A percentile compares a stretch with the other conserved stretches of the same genome.
Conservation (phyloP, 2,113 vertebrate genomes). For the Mus pahari region DNA sequence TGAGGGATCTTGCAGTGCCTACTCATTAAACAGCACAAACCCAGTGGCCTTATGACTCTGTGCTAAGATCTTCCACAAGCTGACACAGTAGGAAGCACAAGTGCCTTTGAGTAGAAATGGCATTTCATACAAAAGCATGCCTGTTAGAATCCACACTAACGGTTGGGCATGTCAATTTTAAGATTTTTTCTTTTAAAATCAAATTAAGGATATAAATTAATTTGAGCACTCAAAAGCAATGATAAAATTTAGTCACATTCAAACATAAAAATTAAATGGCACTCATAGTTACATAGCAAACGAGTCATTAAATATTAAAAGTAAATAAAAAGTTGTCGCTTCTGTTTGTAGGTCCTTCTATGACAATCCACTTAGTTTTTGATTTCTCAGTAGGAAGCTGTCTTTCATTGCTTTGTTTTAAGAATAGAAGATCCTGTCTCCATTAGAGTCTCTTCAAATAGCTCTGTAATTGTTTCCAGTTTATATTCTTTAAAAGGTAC, state of each 20-base stretch:
- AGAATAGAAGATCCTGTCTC: slow-evolving; percentile 71
- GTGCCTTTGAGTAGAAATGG: neutral
- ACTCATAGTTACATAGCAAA: slow-evolving; percentile 1
- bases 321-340: slow-evolving; percentile 34
- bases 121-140: neutral
- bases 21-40: neutral
- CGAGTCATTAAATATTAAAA: slow-evolving; percentile 51
- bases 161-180: neutral
- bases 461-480: slow-evolving; percentile 76
- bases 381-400: slow-evolving; percentile 73
- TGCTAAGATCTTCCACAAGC: neutral
- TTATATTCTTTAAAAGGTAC: slow-evolving; percentile 41
- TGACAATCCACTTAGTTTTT: slow-evolving; percentile 37
- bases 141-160: neutral
- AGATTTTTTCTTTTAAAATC: slow-evolving; percentile 23
- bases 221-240: neutral
- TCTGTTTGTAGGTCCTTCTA: slow-evolving; percentile 9
- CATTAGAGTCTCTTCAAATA: slow-evolving; percentile 68
- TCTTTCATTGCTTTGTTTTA: slow-evolving; percentile 64
- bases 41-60: neutral
- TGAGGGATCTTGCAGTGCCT: neutral
- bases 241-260: neutral
- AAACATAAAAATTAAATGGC: slow-evolving; percentile 42
- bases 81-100: neutral
- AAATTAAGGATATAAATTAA: slow-evolving; percentile 46